Percentiles rank a stretch among this genome's conserved stretches.
Conservation (phyloP, 2,113 vertebrate genomes). For the Phycodurus eques region DNA sequence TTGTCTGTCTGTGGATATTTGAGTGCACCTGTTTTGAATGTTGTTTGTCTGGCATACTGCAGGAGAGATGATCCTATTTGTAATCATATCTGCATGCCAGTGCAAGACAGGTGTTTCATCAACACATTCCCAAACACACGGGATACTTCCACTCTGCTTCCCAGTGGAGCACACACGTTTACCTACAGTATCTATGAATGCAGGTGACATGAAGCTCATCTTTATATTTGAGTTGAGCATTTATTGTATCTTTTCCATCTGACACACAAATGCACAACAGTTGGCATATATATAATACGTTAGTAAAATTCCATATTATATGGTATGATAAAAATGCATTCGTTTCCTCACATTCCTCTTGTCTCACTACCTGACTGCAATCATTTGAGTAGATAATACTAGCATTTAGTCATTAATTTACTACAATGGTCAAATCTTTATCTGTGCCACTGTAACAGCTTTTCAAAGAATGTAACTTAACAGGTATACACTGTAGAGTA, state of each 20-base stretch:
- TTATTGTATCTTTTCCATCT: background rate
- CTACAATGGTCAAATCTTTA: slow-evolving; percentile 3
- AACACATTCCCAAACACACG: slow-evolving; percentile 41
- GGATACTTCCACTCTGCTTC: background rate
- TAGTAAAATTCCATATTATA: background rate
- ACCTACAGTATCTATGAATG: background rate
- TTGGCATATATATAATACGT: background rate
- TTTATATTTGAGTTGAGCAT: slow-evolving; percentile 3
- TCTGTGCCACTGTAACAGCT: background rate
- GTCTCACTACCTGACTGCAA: background rate
- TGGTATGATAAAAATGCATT: background rate
- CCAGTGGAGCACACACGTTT: background rate
- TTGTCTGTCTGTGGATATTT: background rate
- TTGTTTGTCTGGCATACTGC: slow-evolving; percentile 38
- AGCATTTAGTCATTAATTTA: slow-evolving; percentile 1
- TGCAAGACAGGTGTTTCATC: slow-evolving; percentile 60
- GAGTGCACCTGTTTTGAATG: slow-evolving; percentile 42
- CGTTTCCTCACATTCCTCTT: background rate
- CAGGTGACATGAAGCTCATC: background rate
- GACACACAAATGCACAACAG: background rate
- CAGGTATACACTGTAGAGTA: background rate
- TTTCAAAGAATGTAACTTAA: background rate
- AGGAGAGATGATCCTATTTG: slow-evolving; percentile 58
- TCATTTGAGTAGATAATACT: background rate
- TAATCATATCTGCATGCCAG: slow-evolving; percentile 36